Base-by-base conservation (phyloP, 1,140 invertebrate genomes). In the Sitodiplosis mosellana region DNA sequence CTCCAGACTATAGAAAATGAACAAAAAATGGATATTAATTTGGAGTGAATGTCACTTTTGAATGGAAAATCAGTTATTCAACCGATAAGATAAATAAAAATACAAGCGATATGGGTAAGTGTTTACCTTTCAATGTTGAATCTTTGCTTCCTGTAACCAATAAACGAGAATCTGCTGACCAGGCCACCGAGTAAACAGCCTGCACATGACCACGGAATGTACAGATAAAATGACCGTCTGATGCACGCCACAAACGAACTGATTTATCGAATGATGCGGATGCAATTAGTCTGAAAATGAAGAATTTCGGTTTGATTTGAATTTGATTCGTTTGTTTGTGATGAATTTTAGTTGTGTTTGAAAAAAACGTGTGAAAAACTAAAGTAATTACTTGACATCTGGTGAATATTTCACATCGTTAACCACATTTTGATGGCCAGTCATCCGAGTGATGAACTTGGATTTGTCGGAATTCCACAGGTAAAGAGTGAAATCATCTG, bases 231-330 rank as follows among this genome's bases (percentile, higher is more conserved):
- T 87, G 88, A 53, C 95, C 95, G 52, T 78, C 90, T 53, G 70
- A 71, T 14, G 89, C 84, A 63, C 93, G 80, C 96, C 96, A 99
- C 11, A 99, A 60, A 68, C 92, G 93, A 10, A 99, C 85, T 11
- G 91, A 95, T 65, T 99, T 98, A 61, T 99, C 96, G 69, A 99
- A 99, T 1, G 92, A 97, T 33, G 94, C 95, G 33, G 93, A 98
- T 10, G 95, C 96, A 54, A 99, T 81, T 7, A 88, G 65, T 49
- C 89, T 72, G 51, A 18, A 57, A 55, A n/a, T 48, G n/a, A 18
- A 40, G 36, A 47, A 37, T 3, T 36, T 47, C 2, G 15, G n/a
- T n/a, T n/a, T n/a, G n/a, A 22, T 40, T 40, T 4, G 17, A 40
- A n/a, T 6, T n/a, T 40, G 17, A 40, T 40, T 4, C 14, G 27